These are phyloP conservation scores for Sabellastarte sp. DNA, from an alignment of 2,888 invertebrate genomes.

Conservation along the genomic window DNA sequence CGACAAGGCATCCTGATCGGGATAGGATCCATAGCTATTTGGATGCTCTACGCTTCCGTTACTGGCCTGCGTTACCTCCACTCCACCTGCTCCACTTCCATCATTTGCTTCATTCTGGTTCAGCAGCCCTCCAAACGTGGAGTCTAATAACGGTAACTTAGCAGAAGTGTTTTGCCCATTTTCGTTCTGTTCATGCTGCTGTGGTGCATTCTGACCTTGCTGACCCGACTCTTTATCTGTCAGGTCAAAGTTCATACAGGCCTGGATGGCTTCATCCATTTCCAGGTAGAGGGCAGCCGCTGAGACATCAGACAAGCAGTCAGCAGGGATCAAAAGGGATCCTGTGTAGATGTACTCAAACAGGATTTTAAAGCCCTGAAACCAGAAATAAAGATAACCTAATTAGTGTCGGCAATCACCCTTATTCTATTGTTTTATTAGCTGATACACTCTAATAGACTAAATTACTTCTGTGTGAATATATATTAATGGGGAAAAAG, in stretches of 20 bases:
- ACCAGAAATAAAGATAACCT: too few relatives aligned
- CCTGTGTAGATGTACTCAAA: neutral
- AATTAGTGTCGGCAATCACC: too few relatives aligned
- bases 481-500: too few relatives aligned
- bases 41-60: neutral
- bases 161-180: neutral
- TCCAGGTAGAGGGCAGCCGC: neutral
- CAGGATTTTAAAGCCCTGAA: neutral
- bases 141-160: neutral
- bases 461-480: too few relatives aligned
- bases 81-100: neutral
- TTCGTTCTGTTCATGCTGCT: neutral
- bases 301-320: neutral
- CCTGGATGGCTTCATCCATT: neutral
- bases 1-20: neutral
- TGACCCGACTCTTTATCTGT: neutral
- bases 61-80: too few relatives aligned
- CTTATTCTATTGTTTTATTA: too few relatives aligned
- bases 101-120: neutral
- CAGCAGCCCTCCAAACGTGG: neutral
- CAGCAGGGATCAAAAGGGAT: neutral
- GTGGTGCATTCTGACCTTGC: neutral
- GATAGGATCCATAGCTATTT: neutral
- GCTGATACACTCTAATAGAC: too few relatives aligned
- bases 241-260: neutral